Base-by-base conservation (phyloP, 2,888 invertebrate genomes). In the Elysia crispata region DNA sequence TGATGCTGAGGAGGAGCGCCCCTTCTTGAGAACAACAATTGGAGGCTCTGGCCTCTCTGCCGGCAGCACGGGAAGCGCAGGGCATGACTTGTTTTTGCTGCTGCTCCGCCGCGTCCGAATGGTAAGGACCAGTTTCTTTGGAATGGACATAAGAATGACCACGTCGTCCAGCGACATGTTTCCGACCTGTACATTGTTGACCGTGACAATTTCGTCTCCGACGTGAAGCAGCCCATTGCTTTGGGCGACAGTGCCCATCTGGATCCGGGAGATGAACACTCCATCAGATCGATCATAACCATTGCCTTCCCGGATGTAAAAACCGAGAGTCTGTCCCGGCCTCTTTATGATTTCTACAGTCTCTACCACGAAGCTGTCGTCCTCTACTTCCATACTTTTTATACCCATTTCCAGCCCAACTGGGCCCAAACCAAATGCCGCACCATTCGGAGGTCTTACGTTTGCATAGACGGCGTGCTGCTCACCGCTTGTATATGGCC, bases 81-180 rank as follows among this genome's bases (percentile, higher is more conserved):
- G 89, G 82, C 89, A 90, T 11, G 89, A 90, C 60, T 89, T 88
- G 82, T 89, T 90, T 83, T 87, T 87, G 82, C 87, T 88, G 84
- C 88, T 86, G 83, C 87, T 88, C 78, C 88, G 86, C 80, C 86
- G 86, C 60, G 91, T 90, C 75, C 91, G 94, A 85, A 98, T 98
- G 87, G 97, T 97, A 84, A 99, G 94, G 85, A 99, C 95, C 90
- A 99, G 94, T 87, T 99, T 95, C 90, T 98, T 95, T 8, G 99
- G 99, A 93, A 99, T 99, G 90, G 98, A 98, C 97, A 99, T 98
- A 89, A 99, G 97, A 90, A 99, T 97, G 86, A 99, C 99, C 84
- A 99, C 99, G 93, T 99, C 99, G 93, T 99, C 99, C 89, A 99
- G 94, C 86, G 97, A 97, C 98, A 99, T 99, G 90, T 96, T 95